phyloP scores from a whole-genome alignment of 35 echinoderm and acorn worm genomes.

The Chiridota heheva region DNA sequence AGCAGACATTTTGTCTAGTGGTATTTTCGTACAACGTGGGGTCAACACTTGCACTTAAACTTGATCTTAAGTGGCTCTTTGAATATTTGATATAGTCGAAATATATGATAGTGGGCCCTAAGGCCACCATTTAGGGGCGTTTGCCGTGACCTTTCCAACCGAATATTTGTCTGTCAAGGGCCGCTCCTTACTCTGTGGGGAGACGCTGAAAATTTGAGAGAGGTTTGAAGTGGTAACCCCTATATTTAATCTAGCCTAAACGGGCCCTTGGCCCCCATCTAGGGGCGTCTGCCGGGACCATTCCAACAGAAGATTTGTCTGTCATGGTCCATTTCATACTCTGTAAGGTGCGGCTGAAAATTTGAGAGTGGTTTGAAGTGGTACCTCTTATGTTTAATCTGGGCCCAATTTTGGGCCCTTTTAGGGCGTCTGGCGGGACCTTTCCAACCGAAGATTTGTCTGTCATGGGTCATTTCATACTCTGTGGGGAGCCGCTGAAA shows the following conservation, averaged over 20 bases:
- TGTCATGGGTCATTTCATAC: neutral
- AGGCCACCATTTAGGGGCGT: too few species aligned
- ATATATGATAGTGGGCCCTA: too few species aligned
- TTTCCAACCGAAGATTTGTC: slow-evolving; percentile 3
- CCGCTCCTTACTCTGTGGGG: neutral
- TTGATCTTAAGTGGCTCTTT: too few species aligned
- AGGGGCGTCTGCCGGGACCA: neutral
- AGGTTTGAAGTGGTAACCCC: neutral
- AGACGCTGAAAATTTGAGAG: neutral
- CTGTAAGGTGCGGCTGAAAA: neutral
- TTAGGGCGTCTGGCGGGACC: slow-evolving; percentile 2
- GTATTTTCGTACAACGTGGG: too few species aligned
- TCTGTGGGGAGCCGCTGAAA: neutral
- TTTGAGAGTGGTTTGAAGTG: too few species aligned
- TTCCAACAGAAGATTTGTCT: neutral
- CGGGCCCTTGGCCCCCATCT: neutral
- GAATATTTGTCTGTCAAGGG: neutral
- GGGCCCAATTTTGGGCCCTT: neutral
- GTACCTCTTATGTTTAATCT: too few species aligned
- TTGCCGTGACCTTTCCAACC: neutral
- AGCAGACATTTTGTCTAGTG: too few species aligned
- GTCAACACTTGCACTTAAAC: too few species aligned
- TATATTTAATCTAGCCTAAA: neutral
- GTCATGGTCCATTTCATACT: neutral
- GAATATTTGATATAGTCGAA: too few species aligned